A percentile compares a stretch with the other conserved stretches of the same genome.
Conservation (phyloP, 2,113 vertebrate species). For the Dicrurus megarhynchus region DNA sequence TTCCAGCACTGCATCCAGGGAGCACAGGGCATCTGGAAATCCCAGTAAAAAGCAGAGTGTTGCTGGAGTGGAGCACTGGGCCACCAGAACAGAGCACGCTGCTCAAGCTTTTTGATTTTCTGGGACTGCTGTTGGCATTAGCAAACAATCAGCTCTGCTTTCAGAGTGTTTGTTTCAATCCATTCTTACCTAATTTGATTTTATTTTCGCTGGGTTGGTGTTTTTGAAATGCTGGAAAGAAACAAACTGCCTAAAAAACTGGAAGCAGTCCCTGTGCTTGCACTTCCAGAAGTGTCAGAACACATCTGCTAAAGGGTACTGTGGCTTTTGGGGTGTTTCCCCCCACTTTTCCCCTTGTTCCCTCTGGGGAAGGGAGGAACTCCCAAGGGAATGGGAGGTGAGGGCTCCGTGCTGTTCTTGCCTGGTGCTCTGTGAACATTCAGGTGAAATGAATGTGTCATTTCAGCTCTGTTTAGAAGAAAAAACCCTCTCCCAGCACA, state of each 20-base stretch:
- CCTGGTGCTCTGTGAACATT: background rate
- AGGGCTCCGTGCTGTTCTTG: background rate
- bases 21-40: background rate
- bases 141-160: background rate
- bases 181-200: background rate
- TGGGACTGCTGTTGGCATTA: background rate
- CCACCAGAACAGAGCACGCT: background rate
- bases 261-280: background rate
- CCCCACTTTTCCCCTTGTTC: background rate
- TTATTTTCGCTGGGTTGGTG: background rate
- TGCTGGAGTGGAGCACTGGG: background rate
- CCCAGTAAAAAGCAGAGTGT: background rate
- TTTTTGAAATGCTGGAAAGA: background rate
- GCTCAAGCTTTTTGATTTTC: background rate
- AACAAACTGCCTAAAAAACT: background rate
- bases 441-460: background rate
- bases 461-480: background rate
- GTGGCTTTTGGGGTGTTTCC: background rate
- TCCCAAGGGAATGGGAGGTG: background rate
- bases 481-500: background rate
- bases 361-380: background rate
- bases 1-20: background rate
- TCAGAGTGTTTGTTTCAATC: background rate
- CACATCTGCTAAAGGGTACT: background rate
- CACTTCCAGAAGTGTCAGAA: background rate